phyloP scores from a whole-genome alignment of 1,140 invertebrate genomes.

The Polyergus mexicanus region DNA sequence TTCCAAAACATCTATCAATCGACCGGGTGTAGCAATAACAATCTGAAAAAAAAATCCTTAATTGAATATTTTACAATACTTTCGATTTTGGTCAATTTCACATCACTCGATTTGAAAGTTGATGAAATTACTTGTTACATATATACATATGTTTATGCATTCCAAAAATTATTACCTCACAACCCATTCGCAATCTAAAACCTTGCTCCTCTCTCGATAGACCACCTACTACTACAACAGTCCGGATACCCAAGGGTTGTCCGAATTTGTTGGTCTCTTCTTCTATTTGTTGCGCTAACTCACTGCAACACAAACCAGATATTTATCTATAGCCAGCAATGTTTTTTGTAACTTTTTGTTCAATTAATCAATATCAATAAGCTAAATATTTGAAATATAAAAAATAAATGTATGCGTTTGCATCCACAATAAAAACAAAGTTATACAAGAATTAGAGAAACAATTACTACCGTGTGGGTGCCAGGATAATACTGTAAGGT shows the following conservation, averaged over 20 bases:
- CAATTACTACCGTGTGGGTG: slow-evolving; percentile 92
- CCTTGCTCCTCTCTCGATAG: slow-evolving; percentile 99
- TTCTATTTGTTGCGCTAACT: slow-evolving; percentile 99
- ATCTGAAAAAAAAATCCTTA: slow-evolving; percentile 88
- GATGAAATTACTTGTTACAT: not conserved
- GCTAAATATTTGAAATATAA: not conserved
- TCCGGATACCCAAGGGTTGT: slow-evolving; percentile 96
- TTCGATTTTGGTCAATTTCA: not conserved
- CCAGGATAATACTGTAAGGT: slow-evolving; percentile 99
- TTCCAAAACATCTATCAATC: slow-evolving; percentile 99
- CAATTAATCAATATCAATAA: slow-evolving; percentile 2
- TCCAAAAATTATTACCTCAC: slow-evolving; percentile 90
- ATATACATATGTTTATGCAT: not conserved
- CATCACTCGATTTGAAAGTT: slow-evolving; percentile 12
- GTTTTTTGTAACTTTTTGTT: not conserved
- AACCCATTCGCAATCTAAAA: slow-evolving; percentile 97
- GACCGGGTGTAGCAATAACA: slow-evolving; percentile 99
- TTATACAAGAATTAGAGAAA: not conserved
- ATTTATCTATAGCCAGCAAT: not conserved
- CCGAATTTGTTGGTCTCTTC: slow-evolving; percentile 99
- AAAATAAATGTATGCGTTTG: not conserved
- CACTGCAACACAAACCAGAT: slow-evolving; percentile 83
- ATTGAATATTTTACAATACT: not conserved
- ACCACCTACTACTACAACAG: slow-evolving; percentile 99
- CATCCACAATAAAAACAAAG: not conserved